Base-by-base conservation (phyloP, 2,888 invertebrate species). In the Strigamia maritima region DNA sequence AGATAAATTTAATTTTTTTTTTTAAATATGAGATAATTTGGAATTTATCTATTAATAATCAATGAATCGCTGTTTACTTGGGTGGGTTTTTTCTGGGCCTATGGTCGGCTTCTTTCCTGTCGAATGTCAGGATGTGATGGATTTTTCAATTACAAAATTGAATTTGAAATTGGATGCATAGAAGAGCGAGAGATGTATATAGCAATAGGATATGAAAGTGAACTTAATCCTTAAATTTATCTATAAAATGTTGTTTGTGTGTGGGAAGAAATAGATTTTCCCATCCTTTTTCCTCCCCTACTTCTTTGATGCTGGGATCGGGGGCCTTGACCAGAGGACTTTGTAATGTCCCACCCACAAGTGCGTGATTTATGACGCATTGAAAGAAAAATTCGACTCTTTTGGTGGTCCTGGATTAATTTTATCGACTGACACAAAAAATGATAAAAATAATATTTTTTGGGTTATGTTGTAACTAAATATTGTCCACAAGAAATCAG, bases 131-230 rank as follows among this genome's bases (percentile, higher is more conserved):
- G 70, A 70, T 70, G 28, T 70, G 70, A 70, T 70, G 70, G 70
- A 70, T 70, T 70, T 70, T 70, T 70, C 70, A 70, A 70, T 70
- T 70, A 70, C 26, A 70, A 26, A 70, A 70, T 70, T 70, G 70
- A 70, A 70, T 70, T 70, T 2, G 28, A 70, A 70, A 70, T 70
- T 70, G 70, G 54, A 54, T 54, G 54, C 54, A 54, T 54, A 19
- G 54, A n/a, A 54, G 54, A 49, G 49, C 44, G 44, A 44, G 49
- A 54, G 54, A 54, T 16, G 54, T 54, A 54, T n/a, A 24, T 6
- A 22, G 24, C 24, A 24, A 24, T 65, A 24, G 60, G 60, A 24
- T 6, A 65, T 16, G 54, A 28, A 70, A 26, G 28, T 70, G 70
- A 70, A 26, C 24, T 24, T 70, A 70, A 70, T 70, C 70, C 70